Evolutionary conservation across 2,888 invertebrate genomes (phyloP).

Genomic region (Hirudinaria manillensis): DNA sequence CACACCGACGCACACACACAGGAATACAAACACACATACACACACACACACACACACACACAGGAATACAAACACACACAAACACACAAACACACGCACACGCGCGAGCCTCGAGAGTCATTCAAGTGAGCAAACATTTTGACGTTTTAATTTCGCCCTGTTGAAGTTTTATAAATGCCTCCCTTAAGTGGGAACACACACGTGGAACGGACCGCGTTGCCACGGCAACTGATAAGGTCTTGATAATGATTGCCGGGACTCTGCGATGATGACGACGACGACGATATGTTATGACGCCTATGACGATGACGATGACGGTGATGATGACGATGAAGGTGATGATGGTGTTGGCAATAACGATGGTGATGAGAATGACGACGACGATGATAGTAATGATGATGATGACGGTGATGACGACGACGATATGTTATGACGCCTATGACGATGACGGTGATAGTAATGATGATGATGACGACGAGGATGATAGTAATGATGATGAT

Average conservation of each 20-base stretch:
- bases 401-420: slow-evolving; percentile 18
- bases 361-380: not conserved
- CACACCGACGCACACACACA: slow-evolving; percentile 26
- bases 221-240: no score
- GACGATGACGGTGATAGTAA: slow-evolving; percentile 8
- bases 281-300: not conserved
- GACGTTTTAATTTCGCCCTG: slow-evolving; percentile 16
- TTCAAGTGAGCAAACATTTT: slow-evolving; percentile 13
- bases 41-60: slow-evolving; percentile 29
- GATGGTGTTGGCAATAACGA: not conserved
- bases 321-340: slow-evolving; percentile 23
- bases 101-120: not conserved
- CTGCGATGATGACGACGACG: not conserved
- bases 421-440: slow-evolving; percentile 8
- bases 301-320: slow-evolving; percentile 19
- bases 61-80: slow-evolving; percentile 18
- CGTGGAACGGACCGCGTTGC: no score
- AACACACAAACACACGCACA: not conserved
- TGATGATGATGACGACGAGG: slow-evolving; percentile 15
- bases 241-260: no score
- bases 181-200: slow-evolving; percentile 3
- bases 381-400: slow-evolving; percentile 22
- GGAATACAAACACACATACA: no score
- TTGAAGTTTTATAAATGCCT: slow-evolving; percentile 14
- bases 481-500: slow-evolving; percentile 8